A percentile compares a stretch with the other conserved stretches of the same genome.
Conservation (phyloP, 2,888 invertebrate species). For the Mellilla xanthometata region DNA sequence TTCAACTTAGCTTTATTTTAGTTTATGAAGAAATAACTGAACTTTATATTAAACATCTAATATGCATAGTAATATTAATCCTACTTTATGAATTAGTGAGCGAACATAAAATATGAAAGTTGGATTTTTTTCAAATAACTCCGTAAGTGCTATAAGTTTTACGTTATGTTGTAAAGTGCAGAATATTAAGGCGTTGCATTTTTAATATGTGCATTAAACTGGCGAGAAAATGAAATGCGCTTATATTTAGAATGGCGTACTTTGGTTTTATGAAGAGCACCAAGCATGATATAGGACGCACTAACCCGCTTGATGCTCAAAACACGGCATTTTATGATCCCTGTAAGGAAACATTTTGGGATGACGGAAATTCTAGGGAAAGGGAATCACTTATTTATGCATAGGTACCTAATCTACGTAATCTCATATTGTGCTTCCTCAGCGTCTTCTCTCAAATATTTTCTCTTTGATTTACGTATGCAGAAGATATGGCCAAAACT, state of each 20-base stretch:
- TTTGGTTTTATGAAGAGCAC: slow-evolving; percentile 2
- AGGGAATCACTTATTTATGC: slow-evolving; percentile 1
- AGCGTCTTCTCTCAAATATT: background rate
- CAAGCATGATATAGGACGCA: background rate
- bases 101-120: slow-evolving; percentile 16
- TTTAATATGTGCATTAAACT: slow-evolving; percentile 13
- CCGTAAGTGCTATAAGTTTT: slow-evolving; percentile 7
- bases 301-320: slow-evolving; percentile 6
- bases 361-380: slow-evolving; percentile 1
- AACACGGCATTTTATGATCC: slow-evolving; percentile 3
- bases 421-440: background rate
- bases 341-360: slow-evolving; percentile 3
- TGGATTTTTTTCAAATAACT: slow-evolving; percentile 12
- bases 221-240: background rate
- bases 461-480: background rate
- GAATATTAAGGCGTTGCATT: slow-evolving; percentile 12
- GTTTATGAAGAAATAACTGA: slow-evolving; percentile 3
- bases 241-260: slow-evolving; percentile 7
- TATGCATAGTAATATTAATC: slow-evolving; percentile 9
- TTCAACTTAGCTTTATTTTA: background rate
- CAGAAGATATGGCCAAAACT: too few relatives aligned
- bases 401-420: background rate
- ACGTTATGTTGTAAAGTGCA: slow-evolving; percentile 17
- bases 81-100: slow-evolving; percentile 15
- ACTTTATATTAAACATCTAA: slow-evolving; percentile 20